Evolutionary conservation across 2,113 vertebrate genomes (phyloP).

Genomic region (Otolemur garnettii): DNA sequence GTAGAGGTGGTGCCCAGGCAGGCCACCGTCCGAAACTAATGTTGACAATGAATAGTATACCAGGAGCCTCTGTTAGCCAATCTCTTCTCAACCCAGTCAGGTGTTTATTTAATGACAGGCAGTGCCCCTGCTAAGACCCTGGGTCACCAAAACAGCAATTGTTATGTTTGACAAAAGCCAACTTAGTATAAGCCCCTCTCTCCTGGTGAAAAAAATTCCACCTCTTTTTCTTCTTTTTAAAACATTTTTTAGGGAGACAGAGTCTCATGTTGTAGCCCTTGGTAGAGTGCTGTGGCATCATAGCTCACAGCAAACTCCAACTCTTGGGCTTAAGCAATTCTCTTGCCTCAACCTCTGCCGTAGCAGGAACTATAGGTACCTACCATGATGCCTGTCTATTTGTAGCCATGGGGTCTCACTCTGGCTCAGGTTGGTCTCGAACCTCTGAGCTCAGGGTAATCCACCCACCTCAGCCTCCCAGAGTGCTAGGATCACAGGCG

Average conservation of each 20-base stretch:
- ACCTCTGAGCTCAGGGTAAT: too few species aligned
- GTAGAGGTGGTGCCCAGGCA: background rate
- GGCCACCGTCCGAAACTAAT: background rate
- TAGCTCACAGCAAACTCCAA: too few species aligned
- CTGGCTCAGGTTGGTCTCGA: too few species aligned
- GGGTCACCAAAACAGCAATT: background rate
- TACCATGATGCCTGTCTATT: too few species aligned
- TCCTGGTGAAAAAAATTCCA: background rate
- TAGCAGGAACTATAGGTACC: too few species aligned
- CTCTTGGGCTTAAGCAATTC: too few species aligned
- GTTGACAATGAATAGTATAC: background rate
- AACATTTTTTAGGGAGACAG: background rate
- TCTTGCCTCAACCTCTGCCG: too few species aligned
- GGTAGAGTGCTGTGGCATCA: too few species aligned
- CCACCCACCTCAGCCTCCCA: too few species aligned
- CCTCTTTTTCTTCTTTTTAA: background rate
- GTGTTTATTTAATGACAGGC: background rate
- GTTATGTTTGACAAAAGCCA: background rate
- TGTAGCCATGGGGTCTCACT: too few species aligned
- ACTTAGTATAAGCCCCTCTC: background rate
- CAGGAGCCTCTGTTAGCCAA: background rate
- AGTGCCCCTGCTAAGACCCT: background rate
- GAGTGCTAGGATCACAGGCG: too few species aligned
- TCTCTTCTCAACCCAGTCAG: conserved; percentile 4
- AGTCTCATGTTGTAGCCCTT: too few species aligned